A percentile compares a stretch with the other conserved stretches of the same genome.
These are phyloP conservation scores for Aethes cnicana DNA, from an alignment of 2,888 invertebrate species.

Conservation along the genomic window DNA sequence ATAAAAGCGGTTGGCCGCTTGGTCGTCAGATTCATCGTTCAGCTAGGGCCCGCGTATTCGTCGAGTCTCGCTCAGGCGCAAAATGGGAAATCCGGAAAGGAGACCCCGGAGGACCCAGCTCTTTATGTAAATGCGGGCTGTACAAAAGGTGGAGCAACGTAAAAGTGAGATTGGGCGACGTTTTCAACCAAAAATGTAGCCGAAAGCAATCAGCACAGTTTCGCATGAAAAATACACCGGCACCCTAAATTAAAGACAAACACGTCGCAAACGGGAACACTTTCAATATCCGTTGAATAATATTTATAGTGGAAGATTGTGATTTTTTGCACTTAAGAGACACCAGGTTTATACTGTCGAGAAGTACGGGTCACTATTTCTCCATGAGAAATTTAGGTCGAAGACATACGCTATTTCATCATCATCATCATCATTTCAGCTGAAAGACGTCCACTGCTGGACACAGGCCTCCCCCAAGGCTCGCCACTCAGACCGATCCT, in stretches of 20 bases:
- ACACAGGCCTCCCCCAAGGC: no score
- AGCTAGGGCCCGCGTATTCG: conserved; percentile 48
- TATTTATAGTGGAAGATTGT: conserved; percentile 31
- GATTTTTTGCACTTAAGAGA: no score
- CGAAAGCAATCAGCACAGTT: conserved; percentile 51
- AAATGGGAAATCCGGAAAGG: conserved; percentile 75
- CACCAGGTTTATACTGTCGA: no score
- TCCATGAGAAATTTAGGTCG: no score
- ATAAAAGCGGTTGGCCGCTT: conserved; percentile 62
- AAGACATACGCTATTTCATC: no score
- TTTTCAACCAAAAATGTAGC: conserved; percentile 55
- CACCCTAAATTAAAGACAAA: conserved; percentile 47
- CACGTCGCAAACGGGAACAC: conserved; percentile 37
- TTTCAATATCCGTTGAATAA: conserved; percentile 40
- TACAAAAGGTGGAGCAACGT: conserved; percentile 72
- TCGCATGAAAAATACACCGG: conserved; percentile 47
- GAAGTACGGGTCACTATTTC: no score
- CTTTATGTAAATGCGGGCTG: conserved; percentile 75
- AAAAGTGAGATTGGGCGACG: conserved; percentile 68
- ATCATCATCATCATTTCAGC: no score
- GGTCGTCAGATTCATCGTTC: conserved; percentile 58
- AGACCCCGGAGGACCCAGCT: conserved; percentile 73
- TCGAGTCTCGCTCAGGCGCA: conserved; percentile 68
- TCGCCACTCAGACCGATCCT: no score
- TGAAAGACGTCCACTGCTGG: no score